Conservation (phyloP, 2,113 vertebrate species). For the Corythoichthys haematopterus region DNA sequence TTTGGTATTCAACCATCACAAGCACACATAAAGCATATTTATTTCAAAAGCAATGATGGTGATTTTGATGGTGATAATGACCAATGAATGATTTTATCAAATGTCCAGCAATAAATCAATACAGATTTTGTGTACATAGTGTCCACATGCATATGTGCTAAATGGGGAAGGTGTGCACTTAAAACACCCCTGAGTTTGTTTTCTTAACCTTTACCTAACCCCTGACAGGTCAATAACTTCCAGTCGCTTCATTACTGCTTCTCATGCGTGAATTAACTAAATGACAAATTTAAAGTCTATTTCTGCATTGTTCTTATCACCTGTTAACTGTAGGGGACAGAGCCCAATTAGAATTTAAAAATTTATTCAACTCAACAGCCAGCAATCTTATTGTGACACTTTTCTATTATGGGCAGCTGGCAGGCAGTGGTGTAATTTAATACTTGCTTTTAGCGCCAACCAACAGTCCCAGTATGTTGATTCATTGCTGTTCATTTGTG, state of each 20-base stretch:
- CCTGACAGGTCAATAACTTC: conserved; percentile 34
- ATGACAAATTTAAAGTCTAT: conserved; percentile 8
- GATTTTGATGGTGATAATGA: no score
- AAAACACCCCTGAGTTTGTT: conserved; percentile 7
- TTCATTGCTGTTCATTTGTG: not conserved
- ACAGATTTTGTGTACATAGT: not conserved
- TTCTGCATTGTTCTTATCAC: conserved; percentile 16
- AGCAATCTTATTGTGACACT: not conserved
- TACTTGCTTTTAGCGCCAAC: not conserved
- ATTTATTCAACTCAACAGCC: not conserved
- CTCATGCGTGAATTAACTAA: conserved; percentile 2
- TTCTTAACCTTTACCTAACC: conserved; percentile 37
- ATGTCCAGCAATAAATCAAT: conserved; percentile 5
- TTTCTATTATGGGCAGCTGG: not conserved
- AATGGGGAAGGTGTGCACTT: not conserved
- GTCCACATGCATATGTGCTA: not conserved
- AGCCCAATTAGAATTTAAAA: not conserved
- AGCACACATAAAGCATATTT: not conserved
- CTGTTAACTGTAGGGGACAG: conserved; percentile 12
- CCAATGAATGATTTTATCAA: not conserved
- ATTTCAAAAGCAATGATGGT: no score
- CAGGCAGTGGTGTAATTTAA: not conserved
- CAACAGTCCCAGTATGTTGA: not conserved
- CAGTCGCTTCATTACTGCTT: conserved; percentile 19
- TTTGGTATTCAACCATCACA: not conserved